Evolutionary conservation across 2,113 vertebrate genomes (phyloP).

Genomic region (Halcyon senegalensis): DNA sequence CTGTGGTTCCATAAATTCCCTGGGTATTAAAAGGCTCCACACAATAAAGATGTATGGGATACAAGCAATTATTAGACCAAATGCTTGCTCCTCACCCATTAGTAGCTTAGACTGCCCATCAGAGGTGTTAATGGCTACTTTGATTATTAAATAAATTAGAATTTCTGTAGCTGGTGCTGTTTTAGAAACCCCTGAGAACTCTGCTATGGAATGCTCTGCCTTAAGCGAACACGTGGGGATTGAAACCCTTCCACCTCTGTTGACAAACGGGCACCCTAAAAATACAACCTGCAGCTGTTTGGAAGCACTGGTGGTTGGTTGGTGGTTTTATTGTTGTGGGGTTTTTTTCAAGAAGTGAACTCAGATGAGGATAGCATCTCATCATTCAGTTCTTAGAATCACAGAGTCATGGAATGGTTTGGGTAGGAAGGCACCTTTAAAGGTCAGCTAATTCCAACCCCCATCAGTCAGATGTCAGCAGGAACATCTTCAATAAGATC

Average conservation of each 20-base stretch:
- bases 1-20: fast-evolving
- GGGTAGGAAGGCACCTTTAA: too few species aligned
- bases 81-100: neutral
- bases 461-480: too few species aligned
- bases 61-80: neutral
- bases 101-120: neutral
- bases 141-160: neutral
- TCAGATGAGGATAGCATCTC: neutral
- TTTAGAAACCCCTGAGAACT: neutral
- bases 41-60: neutral
- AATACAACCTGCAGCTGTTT: neutral
- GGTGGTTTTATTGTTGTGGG: too few species aligned
- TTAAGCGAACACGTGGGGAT: neutral
- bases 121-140: neutral
- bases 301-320: fast-evolving
- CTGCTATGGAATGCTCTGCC: neutral
- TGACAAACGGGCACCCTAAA: neutral
- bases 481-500: too few species aligned
- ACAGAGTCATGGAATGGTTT: neutral
- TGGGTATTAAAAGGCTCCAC: fast-evolving
- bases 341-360: neutral
- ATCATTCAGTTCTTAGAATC: neutral
- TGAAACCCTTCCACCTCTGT: neutral
- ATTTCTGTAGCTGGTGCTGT: neutral
- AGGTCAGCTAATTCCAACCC: too few species aligned